Evolutionary conservation across 2,888 invertebrate species (phyloP).

Genomic region (Podabrus alpinus): DNA sequence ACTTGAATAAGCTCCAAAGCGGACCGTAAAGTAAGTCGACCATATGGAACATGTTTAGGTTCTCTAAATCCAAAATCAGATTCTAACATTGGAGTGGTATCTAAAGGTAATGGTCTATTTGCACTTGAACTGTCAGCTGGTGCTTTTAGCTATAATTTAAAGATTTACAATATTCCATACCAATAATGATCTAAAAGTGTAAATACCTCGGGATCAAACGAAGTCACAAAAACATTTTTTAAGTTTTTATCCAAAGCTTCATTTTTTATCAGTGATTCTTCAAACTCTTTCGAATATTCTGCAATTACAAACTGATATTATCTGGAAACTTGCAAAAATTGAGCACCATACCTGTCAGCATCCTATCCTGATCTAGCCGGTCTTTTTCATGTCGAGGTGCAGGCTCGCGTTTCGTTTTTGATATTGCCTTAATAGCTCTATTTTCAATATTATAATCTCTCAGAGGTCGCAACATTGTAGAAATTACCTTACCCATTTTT

Average conservation of each 20-base stretch:
- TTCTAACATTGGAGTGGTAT: constrained; percentile 57
- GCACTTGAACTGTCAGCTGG: constrained; percentile 48
- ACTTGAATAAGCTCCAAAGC: constrained; percentile 68
- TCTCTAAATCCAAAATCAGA: constrained; percentile 73
- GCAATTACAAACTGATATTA: constrained; percentile 21
- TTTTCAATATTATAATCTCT: constrained; percentile 76
- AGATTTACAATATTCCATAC: neutral
- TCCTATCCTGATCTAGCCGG: constrained; percentile 65
- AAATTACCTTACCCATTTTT: constrained; percentile 69
- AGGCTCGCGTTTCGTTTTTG: constrained; percentile 62
- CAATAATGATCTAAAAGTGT: neutral
- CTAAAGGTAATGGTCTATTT: constrained; percentile 63
- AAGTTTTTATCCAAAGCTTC: constrained; percentile 64
- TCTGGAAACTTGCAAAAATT: neutral
- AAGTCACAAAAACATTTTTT: constrained; percentile 75
- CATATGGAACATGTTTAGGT: constrained; percentile 63
- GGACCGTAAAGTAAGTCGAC: constrained; percentile 68
- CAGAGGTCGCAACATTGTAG: constrained; percentile 62
- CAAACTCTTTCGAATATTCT: constrained; percentile 66
- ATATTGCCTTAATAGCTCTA: constrained; percentile 73
- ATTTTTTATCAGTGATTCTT: constrained; percentile 68
- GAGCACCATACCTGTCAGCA: constrained; percentile 58
- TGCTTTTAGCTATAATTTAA: constrained; percentile 47
- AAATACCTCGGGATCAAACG: constrained; percentile 56
- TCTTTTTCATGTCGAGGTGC: constrained; percentile 73